Evolutionary conservation across 2,888 invertebrate genomes (phyloP).

Genomic region (Synanthedon tipuliformis): DNA sequence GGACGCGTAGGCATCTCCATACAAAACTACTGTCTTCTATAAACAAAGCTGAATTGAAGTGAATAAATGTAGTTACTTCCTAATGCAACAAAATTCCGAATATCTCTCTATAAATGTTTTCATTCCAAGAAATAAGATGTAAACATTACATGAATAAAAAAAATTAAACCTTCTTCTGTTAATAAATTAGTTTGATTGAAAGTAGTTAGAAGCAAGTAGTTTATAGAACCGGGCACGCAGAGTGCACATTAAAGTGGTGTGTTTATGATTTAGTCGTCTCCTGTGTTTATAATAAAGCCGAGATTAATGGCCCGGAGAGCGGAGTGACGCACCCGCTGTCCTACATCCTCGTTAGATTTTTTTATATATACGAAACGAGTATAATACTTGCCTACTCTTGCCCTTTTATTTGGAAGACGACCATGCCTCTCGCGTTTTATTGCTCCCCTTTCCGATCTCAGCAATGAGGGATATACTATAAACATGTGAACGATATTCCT

Average conservation of each 20-base stretch:
- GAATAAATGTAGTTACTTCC: too few relatives aligned
- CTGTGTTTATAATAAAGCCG: constrained; percentile 60
- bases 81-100: too few relatives aligned
- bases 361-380: constrained; percentile 9
- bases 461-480: constrained; percentile 1
- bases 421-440: constrained; percentile 46
- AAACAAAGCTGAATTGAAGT: too few relatives aligned
- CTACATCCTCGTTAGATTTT: constrained; percentile 48
- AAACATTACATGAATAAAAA: too few relatives aligned
- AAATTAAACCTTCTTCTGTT: too few relatives aligned
- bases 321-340: constrained; percentile 30
- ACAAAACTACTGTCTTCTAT: too few relatives aligned
- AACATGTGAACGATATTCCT: constrained; percentile 5
- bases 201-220: constrained; percentile 1
- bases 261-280: constrained; percentile 56
- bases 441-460: constrained; percentile 35
- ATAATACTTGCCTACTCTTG: constrained; percentile 21
- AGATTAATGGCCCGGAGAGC: constrained; percentile 48
- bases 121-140: too few relatives aligned
- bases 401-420: constrained; percentile 45
- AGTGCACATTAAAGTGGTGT: constrained; percentile 33
- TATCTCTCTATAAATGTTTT: too few relatives aligned
- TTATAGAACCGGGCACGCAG: constrained; percentile 25
- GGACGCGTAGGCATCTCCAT: too few relatives aligned
- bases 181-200: too few relatives aligned